phyloP scores from a whole-genome alignment of 2,113 vertebrate species.

The Vombatus ursinus region DNA sequence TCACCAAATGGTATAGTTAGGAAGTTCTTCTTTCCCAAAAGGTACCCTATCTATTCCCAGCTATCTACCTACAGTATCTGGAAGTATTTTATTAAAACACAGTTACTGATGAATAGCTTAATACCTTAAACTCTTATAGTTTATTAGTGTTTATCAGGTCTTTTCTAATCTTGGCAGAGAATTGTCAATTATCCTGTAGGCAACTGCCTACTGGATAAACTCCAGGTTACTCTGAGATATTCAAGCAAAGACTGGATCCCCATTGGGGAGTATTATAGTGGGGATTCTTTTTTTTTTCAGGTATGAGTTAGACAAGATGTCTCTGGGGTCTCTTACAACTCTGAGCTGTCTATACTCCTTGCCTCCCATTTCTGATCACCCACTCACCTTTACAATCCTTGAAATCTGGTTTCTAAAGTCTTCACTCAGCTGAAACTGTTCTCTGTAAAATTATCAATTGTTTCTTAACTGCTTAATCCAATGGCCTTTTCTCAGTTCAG shows the following conservation, averaged over 20 bases:
- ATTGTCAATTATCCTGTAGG: neutral
- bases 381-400: neutral
- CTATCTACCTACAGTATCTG: neutral
- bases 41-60: neutral
- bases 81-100: neutral
- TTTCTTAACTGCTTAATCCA: neutral
- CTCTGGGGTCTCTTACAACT: too few species aligned
- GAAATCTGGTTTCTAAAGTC: neutral
- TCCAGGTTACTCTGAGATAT: neutral
- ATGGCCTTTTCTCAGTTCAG: neutral
- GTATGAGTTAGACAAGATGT: neutral
- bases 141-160: neutral
- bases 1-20: neutral
- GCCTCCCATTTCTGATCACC: neutral
- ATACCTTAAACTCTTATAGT: neutral
- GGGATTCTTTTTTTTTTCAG: neutral
- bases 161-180: neutral
- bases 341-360: neutral
- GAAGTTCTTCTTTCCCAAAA: neutral
- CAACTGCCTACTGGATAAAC: neutral
- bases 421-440: neutral
- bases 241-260: neutral
- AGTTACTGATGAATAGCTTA: neutral
- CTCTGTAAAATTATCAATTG: neutral
- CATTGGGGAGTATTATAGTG: neutral